Evolutionary conservation across 2,797 vertebrate genomes (phyloP).

Genomic region (Eptatretus atami): DNA sequence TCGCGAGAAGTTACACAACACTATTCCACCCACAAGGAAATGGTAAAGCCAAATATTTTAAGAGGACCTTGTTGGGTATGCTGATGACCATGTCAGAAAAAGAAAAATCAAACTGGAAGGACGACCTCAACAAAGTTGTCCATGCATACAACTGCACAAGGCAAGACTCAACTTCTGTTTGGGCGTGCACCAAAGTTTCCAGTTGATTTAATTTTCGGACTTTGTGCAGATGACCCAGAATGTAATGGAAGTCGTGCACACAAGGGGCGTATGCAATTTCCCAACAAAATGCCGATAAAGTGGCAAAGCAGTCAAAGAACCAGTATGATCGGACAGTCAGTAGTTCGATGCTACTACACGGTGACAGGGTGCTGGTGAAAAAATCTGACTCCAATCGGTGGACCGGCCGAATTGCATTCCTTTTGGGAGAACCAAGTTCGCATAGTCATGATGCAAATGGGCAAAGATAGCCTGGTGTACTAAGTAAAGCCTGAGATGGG

Average conservation of each 20-base stretch:
- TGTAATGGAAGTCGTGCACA: not conserved
- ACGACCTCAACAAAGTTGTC: constrained; percentile 11
- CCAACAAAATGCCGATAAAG: not conserved
- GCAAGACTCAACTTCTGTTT: constrained; percentile 8
- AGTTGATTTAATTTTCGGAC: not conserved
- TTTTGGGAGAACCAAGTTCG: not conserved
- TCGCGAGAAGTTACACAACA: constrained; percentile 7
- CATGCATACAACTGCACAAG: constrained; percentile 11
- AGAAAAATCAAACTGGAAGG: constrained; percentile 10
- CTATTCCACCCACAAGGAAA: constrained; percentile 8
- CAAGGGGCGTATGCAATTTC: not conserved
- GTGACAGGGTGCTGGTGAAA: not conserved
- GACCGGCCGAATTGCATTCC: not conserved
- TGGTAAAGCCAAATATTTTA: constrained; percentile 7
- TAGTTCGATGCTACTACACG: not conserved
- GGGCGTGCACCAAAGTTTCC: not conserved
- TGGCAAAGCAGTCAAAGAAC: not conserved
- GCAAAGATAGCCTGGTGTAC: not conserved
- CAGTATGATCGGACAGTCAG: not conserved
- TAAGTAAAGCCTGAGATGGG: not conserved
- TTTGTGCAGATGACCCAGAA: not conserved
- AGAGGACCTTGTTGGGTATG: constrained; percentile 9
- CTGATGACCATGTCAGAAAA: constrained; percentile 8
- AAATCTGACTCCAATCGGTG: not conserved
- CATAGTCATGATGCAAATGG: not conserved